Evolutionary conservation across 1,140 invertebrate species (phyloP).

Genomic region (Nomia melanderi): DNA sequence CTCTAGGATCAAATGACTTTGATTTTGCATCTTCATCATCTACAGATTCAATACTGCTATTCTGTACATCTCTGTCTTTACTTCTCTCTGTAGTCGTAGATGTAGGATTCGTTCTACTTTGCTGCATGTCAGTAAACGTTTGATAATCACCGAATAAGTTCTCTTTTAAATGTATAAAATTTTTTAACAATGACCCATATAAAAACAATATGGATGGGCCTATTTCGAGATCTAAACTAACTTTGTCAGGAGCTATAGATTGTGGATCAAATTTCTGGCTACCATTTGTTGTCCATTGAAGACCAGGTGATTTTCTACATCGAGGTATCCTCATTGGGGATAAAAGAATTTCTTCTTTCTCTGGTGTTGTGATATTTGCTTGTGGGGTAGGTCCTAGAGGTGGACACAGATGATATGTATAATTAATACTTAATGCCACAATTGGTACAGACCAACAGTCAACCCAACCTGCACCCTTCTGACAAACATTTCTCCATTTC

Average conservation of each 20-base stretch:
- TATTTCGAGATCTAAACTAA: constrained; percentile 95
- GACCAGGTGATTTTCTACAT: constrained; percentile 86
- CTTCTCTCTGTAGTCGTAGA: constrained; percentile 69
- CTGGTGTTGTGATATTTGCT: constrained; percentile 95
- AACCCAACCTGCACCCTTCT: constrained; percentile 92
- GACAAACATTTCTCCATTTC: constrained; percentile 94
- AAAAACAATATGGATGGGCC: constrained; percentile 94
- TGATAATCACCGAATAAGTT: constrained; percentile 98
- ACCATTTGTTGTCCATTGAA: constrained; percentile 85
- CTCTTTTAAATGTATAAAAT: constrained; percentile 95
- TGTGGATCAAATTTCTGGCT: constrained; percentile 92
- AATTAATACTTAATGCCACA: constrained; percentile 93
- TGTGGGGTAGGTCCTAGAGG: constrained; percentile 92
- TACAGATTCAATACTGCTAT: constrained; percentile 78
- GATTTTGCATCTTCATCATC: constrained; percentile 81
- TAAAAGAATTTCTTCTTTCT: constrained; percentile 95
- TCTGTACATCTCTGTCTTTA: constrained; percentile 80
- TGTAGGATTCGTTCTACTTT: constrained; percentile 74
- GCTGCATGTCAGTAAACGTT: constrained; percentile 95
- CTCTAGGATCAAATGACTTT: constrained; percentile 90
- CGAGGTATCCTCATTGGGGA: constrained; percentile 94
- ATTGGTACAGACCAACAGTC: constrained; percentile 98
- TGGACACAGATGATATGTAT: constrained; percentile 95
- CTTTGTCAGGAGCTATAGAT: constrained; percentile 90
- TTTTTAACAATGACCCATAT: constrained; percentile 94